Base-by-base conservation (phyloP, 2,888 invertebrate species). In the Drosophila leonis region DNA sequence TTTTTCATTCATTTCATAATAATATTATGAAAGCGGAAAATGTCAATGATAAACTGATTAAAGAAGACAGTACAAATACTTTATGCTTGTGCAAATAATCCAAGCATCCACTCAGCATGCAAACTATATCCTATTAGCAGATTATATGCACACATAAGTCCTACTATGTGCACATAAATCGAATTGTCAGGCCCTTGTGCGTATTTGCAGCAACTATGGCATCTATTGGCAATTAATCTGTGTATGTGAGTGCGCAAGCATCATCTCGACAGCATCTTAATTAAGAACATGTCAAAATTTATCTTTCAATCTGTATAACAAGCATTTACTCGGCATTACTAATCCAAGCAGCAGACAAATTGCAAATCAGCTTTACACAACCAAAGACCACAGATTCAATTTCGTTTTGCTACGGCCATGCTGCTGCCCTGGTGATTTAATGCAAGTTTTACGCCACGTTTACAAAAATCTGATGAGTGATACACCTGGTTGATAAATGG, bases 211-310 rank as follows among this genome's bases (percentile, higher is more conserved):
- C 54, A 24, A 48, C 29, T 27, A n/a, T 48, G 31, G 13, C 1
- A 39, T 18, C 55, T 46, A 72, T 61, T 61, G 60, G 63, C 66
- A 46, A 73, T 77, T 69, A 69, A 77, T 77, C 68, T 46, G 39
- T 24, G 24, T 10, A 15, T 42, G 15, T 63, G 29, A 15, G 37
- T 37, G 39, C n/a, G 33, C 20, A 52, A 41, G 37, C 35, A 57
- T 63, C 75, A 81, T 64, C 80, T 85, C 67, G 83, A 84, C 87
- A 84, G 82, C 74, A 87, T 84, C 84, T 84, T 87, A 84, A 84
- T 84, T 84, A 84, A 78, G 78, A 82, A 75, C 75, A 74, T 80
- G 80, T 72, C 72, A 80, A 78, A 78, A 67, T 64, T 72, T 80
- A 75, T 80, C 80, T 69, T 44, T 51, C 69, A 72, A 74, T 78